A percentile compares a stretch with the other conserved stretches of the same genome.
These are phyloP conservation scores for Hyles euphorbiae DNA, from an alignment of 1,140 invertebrate genomes.

Conservation along the genomic window DNA sequence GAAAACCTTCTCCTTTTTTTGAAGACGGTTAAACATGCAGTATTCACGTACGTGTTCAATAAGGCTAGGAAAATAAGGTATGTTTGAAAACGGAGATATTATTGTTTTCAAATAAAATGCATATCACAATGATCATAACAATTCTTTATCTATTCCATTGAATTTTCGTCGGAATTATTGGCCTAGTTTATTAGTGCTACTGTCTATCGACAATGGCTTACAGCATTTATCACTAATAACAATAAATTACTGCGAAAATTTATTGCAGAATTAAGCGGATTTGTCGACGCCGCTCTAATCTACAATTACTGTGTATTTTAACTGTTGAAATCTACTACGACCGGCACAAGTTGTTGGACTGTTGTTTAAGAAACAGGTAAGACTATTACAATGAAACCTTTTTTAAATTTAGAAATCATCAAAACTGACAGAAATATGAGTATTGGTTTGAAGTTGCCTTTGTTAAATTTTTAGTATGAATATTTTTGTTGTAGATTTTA, in stretches of 20 bases:
- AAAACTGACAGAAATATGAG: too few relatives aligned
- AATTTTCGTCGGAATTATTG: too few relatives aligned
- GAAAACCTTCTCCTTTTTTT: too few relatives aligned
- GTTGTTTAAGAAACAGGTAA: slow-evolving; percentile 22
- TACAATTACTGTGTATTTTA: slow-evolving; percentile 8
- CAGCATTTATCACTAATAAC: slow-evolving; percentile 4
- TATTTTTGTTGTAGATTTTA: slow-evolving; percentile 19
- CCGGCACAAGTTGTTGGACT: slow-evolving; percentile 15
- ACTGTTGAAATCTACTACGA: neutral
- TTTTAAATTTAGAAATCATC: neutral
- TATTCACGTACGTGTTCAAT: too few relatives aligned
- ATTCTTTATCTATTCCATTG: too few relatives aligned
- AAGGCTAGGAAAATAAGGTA: too few relatives aligned
- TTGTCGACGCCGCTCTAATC: neutral
- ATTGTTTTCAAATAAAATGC: too few relatives aligned
- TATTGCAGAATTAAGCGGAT: slow-evolving; percentile 9
- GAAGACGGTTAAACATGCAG: too few relatives aligned
- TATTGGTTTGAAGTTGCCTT: neutral
- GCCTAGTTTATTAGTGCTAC: too few relatives aligned
- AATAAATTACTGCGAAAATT: slow-evolving; percentile 6
- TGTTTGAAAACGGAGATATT: too few relatives aligned
- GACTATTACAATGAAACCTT: slow-evolving; percentile 1
- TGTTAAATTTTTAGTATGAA: slow-evolving; percentile 6
- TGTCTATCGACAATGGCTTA: slow-evolving; percentile 5
- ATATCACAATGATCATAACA: too few relatives aligned